phyloP scores from a whole-genome alignment of 2,888 invertebrate species.

The Ophion slaviceki region DNA sequence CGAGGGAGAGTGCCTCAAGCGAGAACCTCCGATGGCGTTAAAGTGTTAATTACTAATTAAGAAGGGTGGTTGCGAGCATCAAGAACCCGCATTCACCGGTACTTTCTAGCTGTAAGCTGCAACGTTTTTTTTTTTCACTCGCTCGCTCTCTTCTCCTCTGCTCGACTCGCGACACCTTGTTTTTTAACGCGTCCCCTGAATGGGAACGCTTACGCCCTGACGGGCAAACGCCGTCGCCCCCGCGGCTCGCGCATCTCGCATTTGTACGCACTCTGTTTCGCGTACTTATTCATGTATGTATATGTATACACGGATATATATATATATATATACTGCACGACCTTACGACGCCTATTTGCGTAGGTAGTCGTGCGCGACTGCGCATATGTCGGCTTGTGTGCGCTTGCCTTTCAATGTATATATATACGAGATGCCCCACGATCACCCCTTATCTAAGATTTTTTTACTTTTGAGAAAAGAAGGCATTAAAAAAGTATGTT shows the following conservation, averaged over 20 bases:
- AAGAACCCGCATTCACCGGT: slow-evolving; percentile 74
- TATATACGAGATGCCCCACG: too few relatives aligned
- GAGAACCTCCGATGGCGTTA: slow-evolving; percentile 76
- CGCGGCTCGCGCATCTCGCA: slow-evolving; percentile 62
- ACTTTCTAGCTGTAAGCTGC: slow-evolving; percentile 12
- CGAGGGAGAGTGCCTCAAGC: slow-evolving; percentile 67
- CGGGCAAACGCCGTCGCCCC: slow-evolving; percentile 78
- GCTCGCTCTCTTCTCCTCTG: slow-evolving; percentile 43
- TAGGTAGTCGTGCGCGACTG: slow-evolving; percentile 50
- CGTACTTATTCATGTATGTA: slow-evolving; percentile 49
- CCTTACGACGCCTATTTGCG: slow-evolving; percentile 53
- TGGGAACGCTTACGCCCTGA: slow-evolving; percentile 79
- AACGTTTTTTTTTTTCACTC: slow-evolving; percentile 26
- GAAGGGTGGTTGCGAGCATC: slow-evolving; percentile 79
- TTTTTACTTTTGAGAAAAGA: too few relatives aligned
- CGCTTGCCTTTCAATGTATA: slow-evolving; percentile 5
- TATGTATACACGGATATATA: neutral
- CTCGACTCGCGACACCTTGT: slow-evolving; percentile 59
- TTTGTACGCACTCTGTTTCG: slow-evolving; percentile 38
- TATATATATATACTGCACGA: slow-evolving; percentile 36
- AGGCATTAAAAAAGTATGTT: too few relatives aligned
- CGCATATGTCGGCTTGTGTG: neutral
- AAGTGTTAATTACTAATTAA: slow-evolving; percentile 84
- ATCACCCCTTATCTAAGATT: too few relatives aligned
- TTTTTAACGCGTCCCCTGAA: slow-evolving; percentile 81